Conservation (phyloP, 2,888 invertebrate genomes). For the Chouioia cunea region DNA sequence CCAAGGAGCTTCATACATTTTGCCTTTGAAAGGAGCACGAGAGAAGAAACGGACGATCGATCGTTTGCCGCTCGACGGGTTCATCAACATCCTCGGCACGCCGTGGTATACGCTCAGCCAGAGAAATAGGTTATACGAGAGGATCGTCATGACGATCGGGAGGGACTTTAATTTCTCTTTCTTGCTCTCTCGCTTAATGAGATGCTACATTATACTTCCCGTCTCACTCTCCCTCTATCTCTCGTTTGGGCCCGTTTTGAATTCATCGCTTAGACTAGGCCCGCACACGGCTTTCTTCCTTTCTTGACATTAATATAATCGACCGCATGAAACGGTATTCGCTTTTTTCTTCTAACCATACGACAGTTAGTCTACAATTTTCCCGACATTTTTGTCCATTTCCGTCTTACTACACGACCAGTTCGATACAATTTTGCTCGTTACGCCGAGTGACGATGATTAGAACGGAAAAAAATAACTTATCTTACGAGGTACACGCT, state of each 20-base stretch:
- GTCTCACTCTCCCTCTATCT: no score
- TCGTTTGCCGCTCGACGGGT: slow-evolving; percentile 47
- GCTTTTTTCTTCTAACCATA: slow-evolving; percentile 1
- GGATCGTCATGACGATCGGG: background rate
- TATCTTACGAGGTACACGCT: background rate
- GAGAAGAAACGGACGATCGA: slow-evolving; percentile 27
- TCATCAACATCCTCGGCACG: slow-evolving; percentile 50
- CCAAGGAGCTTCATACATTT: slow-evolving; percentile 15
- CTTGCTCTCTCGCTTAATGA: slow-evolving; percentile 22
- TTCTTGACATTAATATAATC: no score
- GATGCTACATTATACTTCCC: background rate
- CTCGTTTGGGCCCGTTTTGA: slow-evolving; percentile 18
- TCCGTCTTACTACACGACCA: no score
- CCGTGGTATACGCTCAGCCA: background rate
- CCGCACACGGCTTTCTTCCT: no score
- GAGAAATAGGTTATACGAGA: slow-evolving; percentile 33
- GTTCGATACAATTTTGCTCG: no score
- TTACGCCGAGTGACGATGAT: no score
- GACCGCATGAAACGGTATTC: background rate
- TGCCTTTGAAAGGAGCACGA: background rate
- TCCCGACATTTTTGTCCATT: no score
- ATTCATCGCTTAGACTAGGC: slow-evolving; percentile 26
- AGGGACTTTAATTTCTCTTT: slow-evolving; percentile 36
- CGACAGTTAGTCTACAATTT: background rate
- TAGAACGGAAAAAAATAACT: background rate